These are phyloP conservation scores for Zoroaster sp. DNA, from an alignment of 53 echinoderm and acorn worm genomes.

Conservation along the genomic window DNA sequence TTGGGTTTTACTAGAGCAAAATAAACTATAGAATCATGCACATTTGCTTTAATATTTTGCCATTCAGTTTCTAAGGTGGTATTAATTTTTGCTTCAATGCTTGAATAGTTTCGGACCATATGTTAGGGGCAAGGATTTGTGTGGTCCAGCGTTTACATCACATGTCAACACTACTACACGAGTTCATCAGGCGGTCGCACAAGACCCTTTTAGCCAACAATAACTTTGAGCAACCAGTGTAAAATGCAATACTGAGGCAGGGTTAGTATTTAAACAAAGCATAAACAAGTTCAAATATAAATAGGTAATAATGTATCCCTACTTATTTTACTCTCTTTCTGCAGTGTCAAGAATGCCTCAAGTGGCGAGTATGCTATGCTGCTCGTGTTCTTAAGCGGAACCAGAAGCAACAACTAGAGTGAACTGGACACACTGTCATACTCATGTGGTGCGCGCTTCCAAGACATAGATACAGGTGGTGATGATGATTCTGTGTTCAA, in stretches of 20 bases:
- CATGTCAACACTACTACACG: conserved; percentile 12
- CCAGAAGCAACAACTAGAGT: conserved; percentile 30
- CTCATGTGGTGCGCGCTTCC: conserved; percentile 42
- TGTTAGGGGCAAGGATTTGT: conserved; percentile 42
- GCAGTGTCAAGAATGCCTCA: conserved; percentile 61
- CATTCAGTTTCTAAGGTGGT: background rate
- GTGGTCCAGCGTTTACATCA: conserved; percentile 24
- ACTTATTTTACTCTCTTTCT: background rate
- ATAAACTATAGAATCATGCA: too few relatives aligned
- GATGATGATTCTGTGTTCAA: conserved; percentile 41
- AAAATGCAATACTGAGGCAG: background rate
- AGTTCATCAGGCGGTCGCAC: conserved; percentile 19
- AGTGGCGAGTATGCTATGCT: conserved; percentile 52
- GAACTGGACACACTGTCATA: conserved; percentile 37
- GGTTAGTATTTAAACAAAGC: background rate
- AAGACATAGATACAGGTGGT: conserved; percentile 14
- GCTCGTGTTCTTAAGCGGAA: conserved; percentile 26
- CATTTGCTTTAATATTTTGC: background rate
- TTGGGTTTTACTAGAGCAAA: too few relatives aligned
- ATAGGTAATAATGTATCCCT: background rate
- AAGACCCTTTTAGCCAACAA: conserved; percentile 3
- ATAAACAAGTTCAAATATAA: background rate
- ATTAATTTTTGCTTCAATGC: background rate
- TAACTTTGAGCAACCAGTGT: background rate
- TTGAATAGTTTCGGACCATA: conserved; percentile 25